Conservation (phyloP, 2,797 vertebrate species). For the Enteromius viviparus region DNA sequence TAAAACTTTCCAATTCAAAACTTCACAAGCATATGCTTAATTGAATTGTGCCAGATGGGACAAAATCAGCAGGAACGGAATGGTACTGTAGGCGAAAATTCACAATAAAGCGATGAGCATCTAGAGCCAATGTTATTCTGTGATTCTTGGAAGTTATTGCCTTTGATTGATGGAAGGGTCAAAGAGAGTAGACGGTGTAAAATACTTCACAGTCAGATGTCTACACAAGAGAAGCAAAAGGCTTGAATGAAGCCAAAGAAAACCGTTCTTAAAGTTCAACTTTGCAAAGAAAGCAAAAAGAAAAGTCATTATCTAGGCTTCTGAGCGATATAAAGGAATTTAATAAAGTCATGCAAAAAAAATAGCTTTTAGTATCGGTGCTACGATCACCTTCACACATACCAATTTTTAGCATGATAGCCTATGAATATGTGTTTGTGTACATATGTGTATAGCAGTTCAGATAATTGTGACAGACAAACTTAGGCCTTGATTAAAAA, state of each 20-base stretch:
- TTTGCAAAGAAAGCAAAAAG: background rate
- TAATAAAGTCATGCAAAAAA: background rate
- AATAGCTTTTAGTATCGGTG: background rate
- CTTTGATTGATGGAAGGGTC: slow-evolving; percentile 40
- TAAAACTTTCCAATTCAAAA: slow-evolving; percentile 24
- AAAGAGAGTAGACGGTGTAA: slow-evolving; percentile 42
- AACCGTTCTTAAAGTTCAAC: slow-evolving; percentile 2
- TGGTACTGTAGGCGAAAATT: slow-evolving; percentile 27
- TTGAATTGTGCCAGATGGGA: slow-evolving; percentile 36
- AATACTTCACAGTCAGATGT: slow-evolving; percentile 23
- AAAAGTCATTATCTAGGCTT: slow-evolving; percentile 1
- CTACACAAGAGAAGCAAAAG: slow-evolving; percentile 35
- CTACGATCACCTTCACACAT: background rate
- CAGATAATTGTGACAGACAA: background rate
- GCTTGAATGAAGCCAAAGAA: slow-evolving; percentile 10
- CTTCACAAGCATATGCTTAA: slow-evolving; percentile 29
- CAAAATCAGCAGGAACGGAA: slow-evolving; percentile 12
- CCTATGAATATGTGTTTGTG: background rate
- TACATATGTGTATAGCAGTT: background rate
- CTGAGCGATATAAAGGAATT: background rate
- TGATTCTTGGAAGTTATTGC: slow-evolving; percentile 12
- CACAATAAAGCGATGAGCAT: slow-evolving; percentile 16
- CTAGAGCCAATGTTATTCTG: background rate
- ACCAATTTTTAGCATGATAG: slow-evolving; percentile 16
- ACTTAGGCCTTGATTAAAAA: background rate